Base-by-base conservation (phyloP, 2,888 invertebrate genomes). In the Asteroscopus sphinx region DNA sequence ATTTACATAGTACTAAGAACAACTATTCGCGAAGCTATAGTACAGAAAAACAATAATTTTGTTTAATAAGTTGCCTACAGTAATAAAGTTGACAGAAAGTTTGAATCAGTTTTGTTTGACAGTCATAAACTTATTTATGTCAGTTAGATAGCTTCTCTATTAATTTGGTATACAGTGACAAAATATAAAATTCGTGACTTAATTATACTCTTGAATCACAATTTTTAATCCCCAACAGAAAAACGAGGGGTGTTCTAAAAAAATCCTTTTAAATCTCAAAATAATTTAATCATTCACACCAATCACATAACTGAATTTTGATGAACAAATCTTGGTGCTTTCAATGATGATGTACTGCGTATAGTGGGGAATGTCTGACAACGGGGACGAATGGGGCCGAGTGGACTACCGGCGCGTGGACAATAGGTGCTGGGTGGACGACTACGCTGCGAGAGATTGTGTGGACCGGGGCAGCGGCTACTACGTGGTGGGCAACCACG, bases 271-370 rank as follows among this genome's bases (percentile, higher is more conserved):
- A 42, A 39, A 21, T 44, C 15, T 45, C 25, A 52, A 52, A 36
- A 69, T 55, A 70, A 69, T 52, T 62, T 76, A 65, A 46, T 72
- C 12, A 25, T 42, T 41, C 51, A 56, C 32, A 51, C n/a, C 26
- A 53, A 61, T 53, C 51, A 39, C 33, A 54, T 47, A 16, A 36
- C n/a, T 45, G 8, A 39, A 44, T 17, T 45, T 47, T 13, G 17
- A 45, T 4, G 11, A 48, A 35, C 16, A 2, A 26, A 3, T 49
- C 26, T 37, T 54, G 8, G 7, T 33, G 15, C 21, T 76, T 41
- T 21, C 6, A 21, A 6, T 66, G 88, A 81, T 93, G 91, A 74
- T 93, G 93, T 0, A 93, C 89, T 0, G 89, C 78, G 0, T 91
- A 83, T 13, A 90, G 54, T 0, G 91, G 90, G 0, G 90, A 85